phyloP scores from a whole-genome alignment of 2,888 invertebrate genomes.

The Fissipunctia ypsillon region DNA sequence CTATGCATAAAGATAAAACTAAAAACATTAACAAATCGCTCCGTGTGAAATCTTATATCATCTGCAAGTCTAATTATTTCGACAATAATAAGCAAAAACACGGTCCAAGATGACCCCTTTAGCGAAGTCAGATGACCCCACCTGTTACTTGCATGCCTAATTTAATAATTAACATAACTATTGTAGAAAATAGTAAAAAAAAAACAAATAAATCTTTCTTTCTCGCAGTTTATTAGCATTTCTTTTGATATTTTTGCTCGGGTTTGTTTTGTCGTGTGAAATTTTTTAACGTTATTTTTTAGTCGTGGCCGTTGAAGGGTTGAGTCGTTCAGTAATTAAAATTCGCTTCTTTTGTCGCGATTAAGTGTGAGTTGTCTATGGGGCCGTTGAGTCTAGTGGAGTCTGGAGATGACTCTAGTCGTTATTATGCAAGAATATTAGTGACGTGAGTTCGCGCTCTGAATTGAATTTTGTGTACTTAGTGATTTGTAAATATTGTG shows the following conservation, averaged over 20 bases:
- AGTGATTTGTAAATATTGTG: background rate
- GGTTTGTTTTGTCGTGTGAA: slow-evolving; percentile 61
- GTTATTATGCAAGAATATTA: slow-evolving; percentile 5
- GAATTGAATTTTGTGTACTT: background rate
- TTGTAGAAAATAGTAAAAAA: slow-evolving; percentile 58
- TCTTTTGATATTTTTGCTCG: slow-evolving; percentile 67
- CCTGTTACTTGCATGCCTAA: slow-evolving; percentile 81
- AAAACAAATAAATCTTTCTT: slow-evolving; percentile 66
- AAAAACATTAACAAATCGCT: slow-evolving; percentile 68
- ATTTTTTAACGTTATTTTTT: slow-evolving; percentile 54
- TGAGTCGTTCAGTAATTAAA: slow-evolving; percentile 60
- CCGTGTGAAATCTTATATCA: slow-evolving; percentile 68
- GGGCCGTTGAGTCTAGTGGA: slow-evolving; percentile 18
- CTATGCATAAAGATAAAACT: slow-evolving; percentile 46
- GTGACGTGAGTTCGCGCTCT: slow-evolving; percentile 8
- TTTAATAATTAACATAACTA: slow-evolving; percentile 72
- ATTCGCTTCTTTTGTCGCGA: slow-evolving; percentile 63
- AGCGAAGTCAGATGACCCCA: slow-evolving; percentile 80
- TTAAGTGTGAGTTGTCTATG: slow-evolving; percentile 37
- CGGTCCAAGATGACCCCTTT: slow-evolving; percentile 80
- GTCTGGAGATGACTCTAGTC: slow-evolving; percentile 23
- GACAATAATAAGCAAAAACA: slow-evolving; percentile 64
- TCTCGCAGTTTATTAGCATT: slow-evolving; percentile 76
- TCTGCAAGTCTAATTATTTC: slow-evolving; percentile 80
- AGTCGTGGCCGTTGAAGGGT: slow-evolving; percentile 58